Conservation (phyloP, 2,113 vertebrate species). For the Oceanodroma tethys region DNA sequence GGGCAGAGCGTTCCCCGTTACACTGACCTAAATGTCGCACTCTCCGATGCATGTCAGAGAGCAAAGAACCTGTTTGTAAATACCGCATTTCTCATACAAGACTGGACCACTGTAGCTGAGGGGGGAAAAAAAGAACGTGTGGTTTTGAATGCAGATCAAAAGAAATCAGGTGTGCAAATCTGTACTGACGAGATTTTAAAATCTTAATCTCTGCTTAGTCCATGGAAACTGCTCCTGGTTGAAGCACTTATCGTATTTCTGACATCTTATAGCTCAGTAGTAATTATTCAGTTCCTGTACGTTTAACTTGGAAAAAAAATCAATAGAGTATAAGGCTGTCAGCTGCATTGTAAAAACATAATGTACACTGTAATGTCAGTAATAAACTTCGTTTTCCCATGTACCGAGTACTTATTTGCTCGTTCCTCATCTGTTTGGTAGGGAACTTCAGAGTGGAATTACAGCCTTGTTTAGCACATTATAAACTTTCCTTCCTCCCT, state of each 20-base stretch:
- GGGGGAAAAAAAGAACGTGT: background rate
- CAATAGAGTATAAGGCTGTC: constrained; percentile 57
- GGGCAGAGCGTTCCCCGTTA: background rate
- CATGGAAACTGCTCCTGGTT: constrained; percentile 32
- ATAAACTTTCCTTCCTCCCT: constrained; percentile 38
- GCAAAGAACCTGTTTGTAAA: background rate
- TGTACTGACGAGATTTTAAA: background rate
- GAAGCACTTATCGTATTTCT: constrained; percentile 24
- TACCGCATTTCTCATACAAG: background rate
- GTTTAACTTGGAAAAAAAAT: constrained; percentile 51
- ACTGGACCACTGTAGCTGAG: background rate
- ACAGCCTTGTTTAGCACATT: background rate
- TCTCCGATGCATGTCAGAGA: background rate
- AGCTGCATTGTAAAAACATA: constrained; percentile 53
- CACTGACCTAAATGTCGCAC: accelerated
- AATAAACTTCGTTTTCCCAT: constrained; percentile 70
- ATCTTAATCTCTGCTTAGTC: background rate
- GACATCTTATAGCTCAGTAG: constrained; percentile 58
- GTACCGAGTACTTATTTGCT: constrained; percentile 4
- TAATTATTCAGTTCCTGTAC: constrained; percentile 60
- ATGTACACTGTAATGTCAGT: constrained; percentile 58
- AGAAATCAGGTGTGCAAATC: background rate
- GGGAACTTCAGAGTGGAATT: background rate
- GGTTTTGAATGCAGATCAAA: background rate
- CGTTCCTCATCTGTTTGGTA: background rate